These are phyloP conservation scores for Achatina immaculata DNA, from an alignment of 1,140 invertebrate genomes.

Conservation along the genomic window DNA sequence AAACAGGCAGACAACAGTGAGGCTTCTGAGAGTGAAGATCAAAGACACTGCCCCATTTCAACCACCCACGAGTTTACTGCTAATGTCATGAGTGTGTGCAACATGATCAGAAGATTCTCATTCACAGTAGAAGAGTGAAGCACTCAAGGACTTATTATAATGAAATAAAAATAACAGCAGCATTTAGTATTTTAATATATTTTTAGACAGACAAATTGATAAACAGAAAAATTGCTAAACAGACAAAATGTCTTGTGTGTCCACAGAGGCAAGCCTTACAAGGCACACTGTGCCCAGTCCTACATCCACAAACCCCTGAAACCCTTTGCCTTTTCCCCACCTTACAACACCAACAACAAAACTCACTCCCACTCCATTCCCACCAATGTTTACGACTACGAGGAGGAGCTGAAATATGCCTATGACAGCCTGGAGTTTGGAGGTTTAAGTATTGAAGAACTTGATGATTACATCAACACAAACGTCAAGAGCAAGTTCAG, in stretches of 20 bases:
- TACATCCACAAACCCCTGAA: conserved; percentile 36
- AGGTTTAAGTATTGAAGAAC: conserved; percentile 41
- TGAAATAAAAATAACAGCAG: too few species aligned
- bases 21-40: too few species aligned
- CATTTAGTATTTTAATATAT: too few species aligned
- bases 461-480: conserved; percentile 39
- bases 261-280: conserved; percentile 41
- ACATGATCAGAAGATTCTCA: too few species aligned
- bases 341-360: conserved; percentile 43
- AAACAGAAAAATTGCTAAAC: conserved; percentile 17
- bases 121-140: too few species aligned
- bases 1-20: too few species aligned
- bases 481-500: conserved; percentile 32
- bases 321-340: conserved; percentile 42
- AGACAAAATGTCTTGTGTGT: conserved; percentile 34
- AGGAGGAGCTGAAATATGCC: conserved; percentile 42
- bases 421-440: conserved; percentile 47
- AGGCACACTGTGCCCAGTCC: conserved; percentile 45
- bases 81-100: too few species aligned
- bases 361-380: conserved; percentile 36
- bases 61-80: too few species aligned
- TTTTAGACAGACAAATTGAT: conserved; percentile 17
- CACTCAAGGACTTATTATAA: too few species aligned
- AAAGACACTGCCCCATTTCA: too few species aligned
- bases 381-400: conserved; percentile 48